Conservation (phyloP, 2,113 vertebrate genomes). For the Benitochromis conjunctus region DNA sequence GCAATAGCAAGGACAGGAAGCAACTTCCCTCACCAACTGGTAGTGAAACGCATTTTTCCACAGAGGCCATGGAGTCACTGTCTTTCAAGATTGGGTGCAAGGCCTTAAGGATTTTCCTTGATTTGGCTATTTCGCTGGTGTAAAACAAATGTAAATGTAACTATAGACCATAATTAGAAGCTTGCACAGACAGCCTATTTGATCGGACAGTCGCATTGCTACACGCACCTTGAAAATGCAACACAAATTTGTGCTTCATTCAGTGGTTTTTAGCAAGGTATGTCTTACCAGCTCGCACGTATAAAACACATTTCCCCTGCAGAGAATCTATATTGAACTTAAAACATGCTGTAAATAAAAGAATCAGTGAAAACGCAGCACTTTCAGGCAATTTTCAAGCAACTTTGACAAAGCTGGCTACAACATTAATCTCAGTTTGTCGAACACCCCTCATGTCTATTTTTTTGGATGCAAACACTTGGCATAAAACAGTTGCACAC, state of each 20-base stretch:
- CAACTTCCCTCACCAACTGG: not conserved
- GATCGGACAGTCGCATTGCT: not conserved
- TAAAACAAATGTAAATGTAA: not conserved
- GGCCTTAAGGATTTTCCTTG: not conserved
- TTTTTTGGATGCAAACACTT: not conserved
- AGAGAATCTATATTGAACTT: accelerated
- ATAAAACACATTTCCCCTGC: accelerated
- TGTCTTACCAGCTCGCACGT: accelerated
- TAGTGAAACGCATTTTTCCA: not conserved
- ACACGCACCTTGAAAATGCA: not conserved
- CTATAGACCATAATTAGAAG: not conserved
- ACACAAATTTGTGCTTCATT: not conserved
- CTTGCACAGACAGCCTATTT: not conserved
- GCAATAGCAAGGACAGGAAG: not conserved
- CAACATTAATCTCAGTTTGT: accelerated
- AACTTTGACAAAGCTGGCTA: too few relatives aligned
- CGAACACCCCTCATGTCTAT: not conserved
- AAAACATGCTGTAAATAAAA: too few relatives aligned
- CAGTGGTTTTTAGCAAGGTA: accelerated
- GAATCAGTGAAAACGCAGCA: too few relatives aligned
- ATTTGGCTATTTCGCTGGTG: accelerated
- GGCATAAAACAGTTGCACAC: not conserved
- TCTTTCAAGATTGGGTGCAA: too few relatives aligned
- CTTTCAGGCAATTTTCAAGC: too few relatives aligned
- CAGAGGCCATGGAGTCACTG: not conserved